These are phyloP conservation scores for Bursaphelenchus okinawaensis DNA, from an alignment of 2,888 invertebrate species.

Conservation along the genomic window DNA sequence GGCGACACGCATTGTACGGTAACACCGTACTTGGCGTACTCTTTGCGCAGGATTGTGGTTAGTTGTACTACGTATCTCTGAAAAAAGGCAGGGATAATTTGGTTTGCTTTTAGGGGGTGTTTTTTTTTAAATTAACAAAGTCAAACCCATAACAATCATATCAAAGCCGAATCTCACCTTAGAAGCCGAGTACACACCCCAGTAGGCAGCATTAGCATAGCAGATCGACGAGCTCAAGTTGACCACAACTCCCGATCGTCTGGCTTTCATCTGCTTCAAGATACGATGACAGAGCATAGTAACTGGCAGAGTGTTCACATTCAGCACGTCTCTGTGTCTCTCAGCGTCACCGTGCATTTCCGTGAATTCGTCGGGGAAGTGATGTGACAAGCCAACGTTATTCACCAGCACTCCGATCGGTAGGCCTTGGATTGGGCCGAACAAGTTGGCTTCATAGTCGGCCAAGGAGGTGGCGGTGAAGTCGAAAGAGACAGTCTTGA, in stretches of 20 bases:
- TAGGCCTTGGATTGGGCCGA: conserved; percentile 38
- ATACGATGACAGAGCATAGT: conserved; percentile 78
- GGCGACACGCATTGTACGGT: conserved; percentile 54
- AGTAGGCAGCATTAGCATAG: conserved; percentile 67
- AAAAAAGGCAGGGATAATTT: conserved; percentile 29
- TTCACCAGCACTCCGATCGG: conserved; percentile 66
- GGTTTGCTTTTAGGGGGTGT: neutral
- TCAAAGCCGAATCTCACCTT: conserved; percentile 67
- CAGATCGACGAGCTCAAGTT: conserved; percentile 82
- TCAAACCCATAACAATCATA: neutral
- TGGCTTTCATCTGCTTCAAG: conserved; percentile 76
- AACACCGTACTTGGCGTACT: conserved; percentile 59
- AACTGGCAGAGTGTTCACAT: conserved; percentile 74
- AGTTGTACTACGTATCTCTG: conserved; percentile 52
- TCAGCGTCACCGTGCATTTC: conserved; percentile 45
- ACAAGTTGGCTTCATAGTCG: conserved; percentile 42
- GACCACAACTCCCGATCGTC: conserved; percentile 76
- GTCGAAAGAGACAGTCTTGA: conserved; percentile 45
- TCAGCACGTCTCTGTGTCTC: conserved; percentile 63
- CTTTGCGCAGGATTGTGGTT: conserved; percentile 57
- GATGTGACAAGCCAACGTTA: conserved; percentile 82
- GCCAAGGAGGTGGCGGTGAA: conserved; percentile 42
- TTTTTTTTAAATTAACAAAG: neutral
- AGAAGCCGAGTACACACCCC: conserved; percentile 76
- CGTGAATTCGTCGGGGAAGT: conserved; percentile 68